Conservation (phyloP, 2,888 invertebrate genomes). For the Entomobrya proxima region DNA sequence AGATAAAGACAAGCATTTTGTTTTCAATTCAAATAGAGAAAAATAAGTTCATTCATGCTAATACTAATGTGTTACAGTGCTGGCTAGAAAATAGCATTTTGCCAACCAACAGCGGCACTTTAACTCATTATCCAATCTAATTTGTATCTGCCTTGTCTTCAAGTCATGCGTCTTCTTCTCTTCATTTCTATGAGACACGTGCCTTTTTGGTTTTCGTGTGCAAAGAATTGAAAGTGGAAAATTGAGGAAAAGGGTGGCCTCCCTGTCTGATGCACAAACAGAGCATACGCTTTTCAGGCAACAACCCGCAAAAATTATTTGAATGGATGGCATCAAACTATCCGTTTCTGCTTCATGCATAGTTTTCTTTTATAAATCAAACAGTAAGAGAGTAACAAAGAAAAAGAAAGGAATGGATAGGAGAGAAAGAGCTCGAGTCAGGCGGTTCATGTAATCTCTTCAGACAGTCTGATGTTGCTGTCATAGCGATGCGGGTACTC, state of each 20-base stretch:
- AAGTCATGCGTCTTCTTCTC: slow-evolving; percentile 8
- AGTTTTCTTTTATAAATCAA: slow-evolving; percentile 11
- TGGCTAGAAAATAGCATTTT: too few species aligned
- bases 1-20: too few species aligned
- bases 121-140: neutral
- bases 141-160: neutral
- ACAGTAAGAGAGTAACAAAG: neutral
- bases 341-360: slow-evolving; percentile 7
- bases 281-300: neutral
- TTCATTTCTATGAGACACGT: slow-evolving; percentile 46
- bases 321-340: slow-evolving; percentile 53
- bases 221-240: slow-evolving; percentile 63
- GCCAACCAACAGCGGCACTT: too few species aligned
- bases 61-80: too few species aligned
- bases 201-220: slow-evolving; percentile 47
- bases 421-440: neutral
- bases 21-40: too few species aligned
- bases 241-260: slow-evolving; percentile 37
- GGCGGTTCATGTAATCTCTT: neutral
- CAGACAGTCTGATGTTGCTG: neutral
- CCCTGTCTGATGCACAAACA: neutral
- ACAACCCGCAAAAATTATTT: slow-evolving; percentile 17
- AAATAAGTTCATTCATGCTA: too few species aligned
- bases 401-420: too few species aligned
- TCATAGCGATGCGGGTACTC: slow-evolving; percentile 54